These are phyloP conservation scores for Argopecten irradians DNA, from an alignment of 1,140 invertebrate species.

Conservation along the genomic window DNA sequence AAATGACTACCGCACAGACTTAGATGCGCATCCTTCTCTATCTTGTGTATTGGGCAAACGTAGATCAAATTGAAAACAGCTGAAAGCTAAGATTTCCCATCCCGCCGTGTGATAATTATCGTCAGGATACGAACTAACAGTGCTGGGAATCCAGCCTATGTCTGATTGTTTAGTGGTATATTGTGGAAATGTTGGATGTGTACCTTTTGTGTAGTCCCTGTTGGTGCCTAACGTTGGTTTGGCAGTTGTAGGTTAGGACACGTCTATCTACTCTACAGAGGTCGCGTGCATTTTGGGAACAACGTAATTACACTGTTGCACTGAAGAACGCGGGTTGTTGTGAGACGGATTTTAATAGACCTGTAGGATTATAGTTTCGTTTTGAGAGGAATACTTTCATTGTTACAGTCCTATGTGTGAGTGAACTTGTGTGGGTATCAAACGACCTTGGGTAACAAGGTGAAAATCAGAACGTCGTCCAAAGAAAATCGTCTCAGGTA, in stretches of 20 bases:
- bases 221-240: slow-evolving; percentile 1
- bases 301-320: neutral
- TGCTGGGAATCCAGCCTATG: neutral
- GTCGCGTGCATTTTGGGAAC: neutral
- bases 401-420: neutral
- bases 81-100: slow-evolving; percentile 1
- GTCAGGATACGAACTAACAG: neutral
- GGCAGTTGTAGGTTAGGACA: neutral
- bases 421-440: neutral
- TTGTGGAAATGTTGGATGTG: neutral
- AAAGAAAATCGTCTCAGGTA: neutral
- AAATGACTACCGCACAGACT: slow-evolving; percentile 20
- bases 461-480: neutral
- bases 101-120: neutral
- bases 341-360: neutral
- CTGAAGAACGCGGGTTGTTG: neutral
- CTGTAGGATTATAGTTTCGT: neutral
- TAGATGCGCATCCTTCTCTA: slow-evolving; percentile 4
- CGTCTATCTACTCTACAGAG: slow-evolving; percentile 14
- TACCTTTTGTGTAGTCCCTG: neutral
- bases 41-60: slow-evolving; percentile 13
- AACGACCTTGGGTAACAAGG: neutral
- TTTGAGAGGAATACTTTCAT: neutral
- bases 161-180: neutral
- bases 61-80: slow-evolving; percentile 11